phyloP scores from a whole-genome alignment of 2,888 invertebrate genomes.

The Frankliniella intonsa region DNA sequence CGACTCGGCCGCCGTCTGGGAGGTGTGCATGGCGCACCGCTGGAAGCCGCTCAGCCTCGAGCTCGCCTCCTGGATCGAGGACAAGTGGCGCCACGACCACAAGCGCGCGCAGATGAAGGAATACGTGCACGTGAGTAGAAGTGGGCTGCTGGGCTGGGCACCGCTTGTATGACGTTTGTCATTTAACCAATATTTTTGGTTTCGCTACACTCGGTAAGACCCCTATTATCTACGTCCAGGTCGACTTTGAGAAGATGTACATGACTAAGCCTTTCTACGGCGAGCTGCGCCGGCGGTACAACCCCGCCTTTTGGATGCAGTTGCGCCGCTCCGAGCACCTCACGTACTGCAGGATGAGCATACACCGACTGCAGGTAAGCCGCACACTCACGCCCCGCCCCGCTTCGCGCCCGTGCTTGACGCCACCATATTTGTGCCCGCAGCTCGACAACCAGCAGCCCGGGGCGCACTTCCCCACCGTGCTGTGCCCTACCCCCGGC shows the following conservation, averaged over 20 bases:
- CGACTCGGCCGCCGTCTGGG: constrained; percentile 72
- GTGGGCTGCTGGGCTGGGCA: not conserved
- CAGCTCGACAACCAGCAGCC: constrained; percentile 73
- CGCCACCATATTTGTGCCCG: constrained; percentile 42
- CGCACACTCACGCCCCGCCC: not conserved
- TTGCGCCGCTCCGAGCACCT: constrained; percentile 64
- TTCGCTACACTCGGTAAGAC: not conserved
- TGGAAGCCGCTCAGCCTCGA: constrained; percentile 76
- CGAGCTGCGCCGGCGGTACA: constrained; percentile 65
- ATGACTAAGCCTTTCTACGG: constrained; percentile 84
- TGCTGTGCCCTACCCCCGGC: constrained; percentile 58
- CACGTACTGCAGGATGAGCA: constrained; percentile 60
- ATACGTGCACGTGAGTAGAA: constrained; percentile 55
- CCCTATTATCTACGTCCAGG: constrained; percentile 47
- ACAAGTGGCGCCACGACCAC: constrained; percentile 65
- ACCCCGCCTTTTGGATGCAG: constrained; percentile 70
- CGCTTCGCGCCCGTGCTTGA: not conserved
- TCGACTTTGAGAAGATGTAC: constrained; percentile 78
- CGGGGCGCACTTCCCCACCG: constrained; percentile 65
- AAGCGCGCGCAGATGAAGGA: constrained; percentile 71
- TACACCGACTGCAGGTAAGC: constrained; percentile 58
- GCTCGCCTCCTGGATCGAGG: constrained; percentile 75
- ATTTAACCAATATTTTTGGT: too few relatives aligned
- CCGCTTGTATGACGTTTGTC: not conserved
- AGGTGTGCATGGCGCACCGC: constrained; percentile 70